Conservation (phyloP, 2,113 vertebrate genomes). For the Coptodon bakossiorum region DNA sequence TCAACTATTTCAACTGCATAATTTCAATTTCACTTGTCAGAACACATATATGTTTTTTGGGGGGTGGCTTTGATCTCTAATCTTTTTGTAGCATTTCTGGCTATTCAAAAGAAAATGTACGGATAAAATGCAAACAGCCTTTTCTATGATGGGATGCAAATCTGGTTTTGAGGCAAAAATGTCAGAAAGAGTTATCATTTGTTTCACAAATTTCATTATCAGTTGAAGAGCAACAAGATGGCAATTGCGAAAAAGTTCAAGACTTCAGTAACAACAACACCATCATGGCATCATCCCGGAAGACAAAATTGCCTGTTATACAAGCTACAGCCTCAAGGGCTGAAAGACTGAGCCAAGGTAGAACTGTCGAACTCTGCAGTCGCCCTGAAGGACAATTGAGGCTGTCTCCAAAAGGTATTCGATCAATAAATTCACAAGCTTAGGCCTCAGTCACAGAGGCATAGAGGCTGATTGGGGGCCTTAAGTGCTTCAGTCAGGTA, state of each 20-base stretch:
- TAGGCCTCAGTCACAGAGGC: neutral
- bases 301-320: neutral
- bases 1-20: neutral
- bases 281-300: neutral
- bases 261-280: neutral
- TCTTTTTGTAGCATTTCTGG: neutral
- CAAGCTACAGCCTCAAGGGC: neutral
- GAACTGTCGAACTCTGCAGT: neutral
- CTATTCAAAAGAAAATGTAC: neutral
- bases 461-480: neutral
- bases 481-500: neutral
- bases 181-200: neutral
- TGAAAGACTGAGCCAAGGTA: neutral
- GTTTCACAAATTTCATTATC: neutral
- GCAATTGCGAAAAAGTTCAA: neutral
- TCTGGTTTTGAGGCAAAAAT: neutral
- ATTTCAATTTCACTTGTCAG: neutral
- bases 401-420: neutral
- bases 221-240: neutral
- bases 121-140: neutral
- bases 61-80: neutral
- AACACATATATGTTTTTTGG: neutral
- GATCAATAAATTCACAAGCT: neutral
- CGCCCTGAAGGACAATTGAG: neutral
- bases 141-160: neutral